Base-by-base conservation (phyloP, 2,888 invertebrate species). In the Morpho deidamia region DNA sequence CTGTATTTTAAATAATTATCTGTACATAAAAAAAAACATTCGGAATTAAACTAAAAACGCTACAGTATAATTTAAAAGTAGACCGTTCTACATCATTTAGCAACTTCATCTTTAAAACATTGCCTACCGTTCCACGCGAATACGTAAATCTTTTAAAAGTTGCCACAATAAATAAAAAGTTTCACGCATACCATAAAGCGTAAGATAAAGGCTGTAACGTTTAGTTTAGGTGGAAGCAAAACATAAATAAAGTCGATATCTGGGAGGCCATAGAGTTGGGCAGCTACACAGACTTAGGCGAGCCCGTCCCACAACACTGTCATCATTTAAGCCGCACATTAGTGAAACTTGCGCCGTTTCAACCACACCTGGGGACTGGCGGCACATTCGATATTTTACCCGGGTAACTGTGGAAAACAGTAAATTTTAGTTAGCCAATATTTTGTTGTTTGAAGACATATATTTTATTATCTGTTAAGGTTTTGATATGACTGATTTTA, bases 251-350 rank as follows among this genome's bases (percentile, higher is more conserved):
- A 64, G 62, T 61, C 63, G 58, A 64, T 64, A 66, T 52, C 53
- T 57, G 41, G 56, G 44, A 58, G 56, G 53, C 53, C 56, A 58
- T 58, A 58, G 59, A 58, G 62, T 53, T 41, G 52, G 59, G 59
- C 59, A 53, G 58, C 62, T 53, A 63, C 58, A 61, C 57, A 59
- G 71, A 71, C 67, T 68, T 66, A 69, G 68, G 66, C 67, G 72
- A 74, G 71, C 70, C 69, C 67, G 67, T 68, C 64, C 76, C 74
- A 67, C 81, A 77, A 78, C 80, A 80, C 71, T 83, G 83, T 84
- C 86, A 85, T 83, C 80, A 80, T 86, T 86, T 86, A 88, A 83
- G 84, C 85, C 83, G 76, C 79, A 86, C 83, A 88, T 87, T 87
- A 85, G 82, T 68, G 74, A 81, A 88, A 85, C 83, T 88, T 87